Base-by-base conservation (phyloP, 2,888 invertebrate species). In the Flabesymbios commensalis region DNA sequence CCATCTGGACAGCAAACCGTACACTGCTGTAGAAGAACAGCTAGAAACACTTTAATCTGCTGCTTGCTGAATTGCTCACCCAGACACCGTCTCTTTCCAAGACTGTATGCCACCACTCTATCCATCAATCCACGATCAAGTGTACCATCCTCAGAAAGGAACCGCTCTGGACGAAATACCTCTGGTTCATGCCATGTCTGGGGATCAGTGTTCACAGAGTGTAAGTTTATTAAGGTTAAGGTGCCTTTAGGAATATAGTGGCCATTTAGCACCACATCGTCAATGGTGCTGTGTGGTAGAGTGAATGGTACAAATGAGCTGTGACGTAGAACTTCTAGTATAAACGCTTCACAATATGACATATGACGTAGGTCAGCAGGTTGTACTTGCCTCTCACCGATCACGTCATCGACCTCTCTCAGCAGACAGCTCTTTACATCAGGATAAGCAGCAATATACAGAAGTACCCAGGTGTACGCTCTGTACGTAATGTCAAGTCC, bases 401-500 rank as follows among this genome's bases (percentile, higher is more conserved):
- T 65, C 4, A 61, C 57, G 10, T 63, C 28, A 4, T 59, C 61
- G 19, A 80, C 72, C 64, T 80, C 80, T 2, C 56, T 42, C 57
- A 75, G 72, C 0, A 78, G 73, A 36, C 61, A 68, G 29, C 72
- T 28, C 58, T 75, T 78, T 57, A 72, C 66, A 10, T 74, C 73
- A 0, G 71, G 73, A 59, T 75, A 63, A 4, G 70, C 70, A n/a
- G 74, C 70, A 68, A 76, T 67, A 64, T 74, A 77, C 1, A 78
- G 68, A 10, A 77, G 61, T 2, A 70, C 64, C 78, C 79, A 79
- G 41, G 72, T 71, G 14, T 78, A 51, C 1, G 77, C 74, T 41
- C 69, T 69, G 7, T 76, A 70, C 26, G 76, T 73, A 22, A 77
- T 78, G 57, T 78, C 78, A 56, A 77, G 75, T 7, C 79, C 79